Percentiles rank a stretch among this genome's conserved stretches.
Conservation (phyloP, 2,113 vertebrate genomes). For the Pluvianellus socialis region DNA sequence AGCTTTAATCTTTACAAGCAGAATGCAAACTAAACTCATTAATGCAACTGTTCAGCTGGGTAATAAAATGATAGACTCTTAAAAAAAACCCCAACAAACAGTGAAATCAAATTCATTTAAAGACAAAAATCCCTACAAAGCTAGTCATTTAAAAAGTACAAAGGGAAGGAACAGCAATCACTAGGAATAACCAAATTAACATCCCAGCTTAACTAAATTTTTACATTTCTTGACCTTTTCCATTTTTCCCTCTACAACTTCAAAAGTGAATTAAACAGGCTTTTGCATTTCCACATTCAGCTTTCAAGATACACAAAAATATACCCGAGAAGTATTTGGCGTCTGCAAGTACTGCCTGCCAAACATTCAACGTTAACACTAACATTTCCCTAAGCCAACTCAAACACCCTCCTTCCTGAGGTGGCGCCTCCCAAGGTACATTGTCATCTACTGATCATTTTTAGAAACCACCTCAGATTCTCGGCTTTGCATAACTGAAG, state of each 20-base stretch:
- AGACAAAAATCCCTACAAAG: conserved; percentile 53
- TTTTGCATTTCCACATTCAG: conserved; percentile 8
- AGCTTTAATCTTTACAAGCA: conserved; percentile 34
- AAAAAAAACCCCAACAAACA: background rate
- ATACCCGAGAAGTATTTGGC: background rate
- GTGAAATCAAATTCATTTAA: conserved; percentile 32
- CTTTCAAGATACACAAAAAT: conserved; percentile 33
- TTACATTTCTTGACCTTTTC: conserved; percentile 52
- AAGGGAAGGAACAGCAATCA: background rate
- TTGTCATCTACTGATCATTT: background rate
- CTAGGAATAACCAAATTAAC: conserved; percentile 18
- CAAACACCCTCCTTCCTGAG: background rate
- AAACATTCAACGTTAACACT: background rate
- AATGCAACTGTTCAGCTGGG: background rate
- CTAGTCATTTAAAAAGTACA: conserved; percentile 1
- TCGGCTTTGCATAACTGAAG: background rate
- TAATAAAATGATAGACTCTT: conserved; percentile 23
- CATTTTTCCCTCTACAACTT: conserved; percentile 11
- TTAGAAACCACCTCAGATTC: background rate
- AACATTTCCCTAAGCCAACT: background rate
- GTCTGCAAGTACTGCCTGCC: background rate
- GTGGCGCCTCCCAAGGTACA: background rate
- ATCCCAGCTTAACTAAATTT: conserved; percentile 20
- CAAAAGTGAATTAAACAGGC: conserved; percentile 19
- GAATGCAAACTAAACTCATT: conserved; percentile 35